Evolutionary conservation across 2,888 invertebrate species (phyloP).

Genomic region (Pilophorus perplexus): DNA sequence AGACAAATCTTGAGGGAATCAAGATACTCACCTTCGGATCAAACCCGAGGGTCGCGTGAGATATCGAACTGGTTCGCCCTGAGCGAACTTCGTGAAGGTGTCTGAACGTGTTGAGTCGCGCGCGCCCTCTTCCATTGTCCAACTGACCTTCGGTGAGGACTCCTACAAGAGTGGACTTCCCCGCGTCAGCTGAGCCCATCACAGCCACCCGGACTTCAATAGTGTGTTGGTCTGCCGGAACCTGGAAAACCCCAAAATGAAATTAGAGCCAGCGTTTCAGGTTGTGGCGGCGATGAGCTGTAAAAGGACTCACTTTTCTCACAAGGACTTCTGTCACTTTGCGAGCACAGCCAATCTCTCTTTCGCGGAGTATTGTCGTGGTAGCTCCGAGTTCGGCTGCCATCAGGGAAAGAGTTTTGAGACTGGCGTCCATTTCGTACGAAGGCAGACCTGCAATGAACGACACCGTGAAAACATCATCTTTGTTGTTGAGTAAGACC

Average conservation of each 20-base stretch:
- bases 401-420: slow-evolving; percentile 84
- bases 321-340: slow-evolving; percentile 85
- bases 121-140: slow-evolving; percentile 93
- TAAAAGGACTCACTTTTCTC: slow-evolving; percentile 62
- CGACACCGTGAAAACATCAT: no score
- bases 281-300: no score
- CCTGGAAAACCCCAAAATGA: slow-evolving; percentile 50
- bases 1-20: not conserved
- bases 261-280: no score
- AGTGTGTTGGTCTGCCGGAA: slow-evolving; percentile 81
- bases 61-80: slow-evolving; percentile 91
- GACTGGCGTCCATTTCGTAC: slow-evolving; percentile 80
- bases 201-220: slow-evolving; percentile 90
- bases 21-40: slow-evolving; percentile 69
- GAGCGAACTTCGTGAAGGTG: slow-evolving; percentile 93
- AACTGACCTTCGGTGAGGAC: slow-evolving; percentile 93
- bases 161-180: slow-evolving; percentile 94
- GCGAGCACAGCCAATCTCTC: slow-evolving; percentile 57
- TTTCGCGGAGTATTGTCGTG: slow-evolving; percentile 69
- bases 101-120: slow-evolving; percentile 90
- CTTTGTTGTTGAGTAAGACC: no score
- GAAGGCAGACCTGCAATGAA: slow-evolving; percentile 68
- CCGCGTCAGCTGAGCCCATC: slow-evolving; percentile 91
- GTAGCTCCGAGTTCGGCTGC: slow-evolving; percentile 82
- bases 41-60: slow-evolving; percentile 95